Evolutionary conservation across 2,797 vertebrate species (phyloP).

Genomic region (Eurystomus glaucurus): DNA sequence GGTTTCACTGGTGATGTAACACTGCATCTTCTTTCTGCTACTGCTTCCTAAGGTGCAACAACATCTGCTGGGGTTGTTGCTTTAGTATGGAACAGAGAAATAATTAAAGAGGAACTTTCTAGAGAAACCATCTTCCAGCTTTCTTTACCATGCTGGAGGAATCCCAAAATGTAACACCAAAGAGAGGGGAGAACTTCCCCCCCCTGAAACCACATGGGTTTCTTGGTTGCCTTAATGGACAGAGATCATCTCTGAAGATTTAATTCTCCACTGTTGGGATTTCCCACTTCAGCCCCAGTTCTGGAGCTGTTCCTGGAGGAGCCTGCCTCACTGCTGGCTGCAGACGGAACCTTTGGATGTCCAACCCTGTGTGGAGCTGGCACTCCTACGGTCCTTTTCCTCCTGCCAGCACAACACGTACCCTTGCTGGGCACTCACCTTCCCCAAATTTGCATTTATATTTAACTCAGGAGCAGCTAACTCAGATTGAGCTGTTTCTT

Average conservation of each 20-base stretch:
- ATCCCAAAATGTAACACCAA: background rate
- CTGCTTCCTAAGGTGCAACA: background rate
- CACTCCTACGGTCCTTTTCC: background rate
- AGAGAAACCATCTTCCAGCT: background rate
- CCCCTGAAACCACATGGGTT: background rate
- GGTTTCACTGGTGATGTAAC: background rate
- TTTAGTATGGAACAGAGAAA: background rate
- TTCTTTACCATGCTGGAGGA: background rate
- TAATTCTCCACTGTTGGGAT: background rate
- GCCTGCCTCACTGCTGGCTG: background rate
- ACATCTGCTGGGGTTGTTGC: background rate
- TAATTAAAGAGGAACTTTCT: background rate
- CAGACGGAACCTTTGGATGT: background rate
- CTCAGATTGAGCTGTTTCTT: background rate
- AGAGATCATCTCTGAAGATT: background rate
- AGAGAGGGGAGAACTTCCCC: background rate
- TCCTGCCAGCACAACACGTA: fast-evolving
- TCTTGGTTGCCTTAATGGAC: background rate
- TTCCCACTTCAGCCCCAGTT: background rate
- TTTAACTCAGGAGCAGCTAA: conserved; percentile 11
- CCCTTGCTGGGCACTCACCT: background rate
- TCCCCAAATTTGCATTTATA: background rate
- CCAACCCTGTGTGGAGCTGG: background rate
- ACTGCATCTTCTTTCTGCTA: background rate
- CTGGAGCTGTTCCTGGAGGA: background rate